Evolutionary conservation across 30 jellyfish, hydroid and myxozoan species (phyloP).

Genomic region (Clytia hemisphaerica): DNA sequence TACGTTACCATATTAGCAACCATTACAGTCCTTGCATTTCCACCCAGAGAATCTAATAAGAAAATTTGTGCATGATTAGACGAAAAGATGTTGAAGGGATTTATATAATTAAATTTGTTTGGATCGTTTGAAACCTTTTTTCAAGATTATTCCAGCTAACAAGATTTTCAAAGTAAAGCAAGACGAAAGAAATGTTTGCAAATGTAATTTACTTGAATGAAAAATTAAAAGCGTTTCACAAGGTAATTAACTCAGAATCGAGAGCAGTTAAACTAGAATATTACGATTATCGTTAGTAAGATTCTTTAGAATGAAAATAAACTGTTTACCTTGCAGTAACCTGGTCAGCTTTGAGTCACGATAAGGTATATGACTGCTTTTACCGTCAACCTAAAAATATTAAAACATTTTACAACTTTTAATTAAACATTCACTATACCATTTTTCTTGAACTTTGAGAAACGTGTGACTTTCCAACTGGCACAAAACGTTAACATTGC

Average conservation of each 20-base stretch:
- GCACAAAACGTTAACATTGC: too few relatives aligned
- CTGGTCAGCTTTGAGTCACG: conserved; percentile 92
- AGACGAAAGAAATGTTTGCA: background rate
- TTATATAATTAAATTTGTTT: background rate
- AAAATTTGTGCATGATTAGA: background rate
- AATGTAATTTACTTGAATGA: too few relatives aligned
- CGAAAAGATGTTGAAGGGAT: background rate
- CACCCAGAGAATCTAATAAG: conserved; percentile 89
- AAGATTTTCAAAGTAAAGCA: background rate
- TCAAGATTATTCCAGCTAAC: too few relatives aligned
- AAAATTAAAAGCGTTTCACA: too few relatives aligned
- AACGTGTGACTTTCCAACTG: too few relatives aligned
- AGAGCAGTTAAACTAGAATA: background rate
- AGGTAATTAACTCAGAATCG: too few relatives aligned
- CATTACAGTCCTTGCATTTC: conserved; percentile 97
- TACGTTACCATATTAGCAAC: conserved; percentile 85
- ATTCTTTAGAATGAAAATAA: background rate
- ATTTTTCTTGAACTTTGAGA: too few relatives aligned
- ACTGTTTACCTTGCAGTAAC: conserved; percentile 63
- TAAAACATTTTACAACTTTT: background rate
- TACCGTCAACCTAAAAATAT: conserved; percentile 78
- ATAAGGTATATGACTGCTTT: conserved; percentile 89
- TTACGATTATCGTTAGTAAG: background rate
- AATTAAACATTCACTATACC: background rate
- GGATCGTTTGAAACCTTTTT: too few relatives aligned